A percentile compares a stretch with the other conserved stretches of the same genome.
These are phyloP conservation scores for Marasmarcha lunaedactyla DNA, from an alignment of 2,888 invertebrate species.

Conservation along the genomic window DNA sequence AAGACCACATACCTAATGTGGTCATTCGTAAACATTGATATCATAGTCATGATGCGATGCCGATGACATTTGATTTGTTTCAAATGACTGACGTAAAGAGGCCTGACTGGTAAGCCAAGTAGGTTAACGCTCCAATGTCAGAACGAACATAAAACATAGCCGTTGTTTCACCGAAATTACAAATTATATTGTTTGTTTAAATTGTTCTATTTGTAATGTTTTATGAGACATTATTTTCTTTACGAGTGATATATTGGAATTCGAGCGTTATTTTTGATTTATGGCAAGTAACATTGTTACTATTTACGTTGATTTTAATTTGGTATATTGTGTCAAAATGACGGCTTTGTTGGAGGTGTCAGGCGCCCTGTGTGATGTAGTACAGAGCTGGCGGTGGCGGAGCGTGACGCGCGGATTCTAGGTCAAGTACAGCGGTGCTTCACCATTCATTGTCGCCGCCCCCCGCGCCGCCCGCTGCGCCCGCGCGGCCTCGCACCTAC, in stretches of 20 bases:
- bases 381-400: constrained; percentile 26
- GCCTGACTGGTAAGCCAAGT: constrained; percentile 44
- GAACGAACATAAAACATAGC: constrained; percentile 40
- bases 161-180: constrained; percentile 12
- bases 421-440: constrained; percentile 69
- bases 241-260: neutral
- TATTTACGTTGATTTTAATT: too few species aligned
- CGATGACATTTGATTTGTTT: too few species aligned
- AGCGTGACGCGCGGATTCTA: constrained; percentile 53
- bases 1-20: constrained; percentile 18
- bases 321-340: too few species aligned
- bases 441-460: constrained; percentile 63
- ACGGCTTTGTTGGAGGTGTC: too few species aligned
- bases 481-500: constrained; percentile 48
- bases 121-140: constrained; percentile 62
- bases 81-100: constrained; percentile 44
- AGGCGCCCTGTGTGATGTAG: neutral
- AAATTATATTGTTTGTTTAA: constrained; percentile 29
- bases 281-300: too few species aligned
- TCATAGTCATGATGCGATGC: constrained; percentile 27
- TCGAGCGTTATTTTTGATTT: too few species aligned
- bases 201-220: constrained; percentile 13
- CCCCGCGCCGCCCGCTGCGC: constrained; percentile 25
- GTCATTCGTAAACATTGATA: constrained; percentile 37
- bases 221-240: constrained; percentile 12